These are phyloP conservation scores for Hypomecis punctinalis DNA, from an alignment of 2,888 invertebrate species.

Conservation along the genomic window DNA sequence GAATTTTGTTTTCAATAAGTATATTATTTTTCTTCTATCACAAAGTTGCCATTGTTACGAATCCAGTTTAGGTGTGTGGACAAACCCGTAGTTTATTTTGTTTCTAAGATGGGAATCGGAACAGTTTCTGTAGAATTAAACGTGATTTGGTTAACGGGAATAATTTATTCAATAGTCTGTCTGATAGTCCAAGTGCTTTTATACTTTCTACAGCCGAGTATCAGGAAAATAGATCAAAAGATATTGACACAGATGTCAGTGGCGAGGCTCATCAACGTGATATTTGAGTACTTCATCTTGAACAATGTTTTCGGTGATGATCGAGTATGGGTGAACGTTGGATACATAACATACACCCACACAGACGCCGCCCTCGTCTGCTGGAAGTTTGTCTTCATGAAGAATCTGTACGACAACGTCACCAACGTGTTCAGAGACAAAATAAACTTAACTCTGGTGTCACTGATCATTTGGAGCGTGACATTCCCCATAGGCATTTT, in stretches of 20 bases:
- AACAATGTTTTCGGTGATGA: conserved; percentile 8
- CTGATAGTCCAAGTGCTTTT: conserved; percentile 53
- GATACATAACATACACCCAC: conserved; percentile 51
- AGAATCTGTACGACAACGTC: conserved; percentile 65
- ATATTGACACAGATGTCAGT: conserved; percentile 59
- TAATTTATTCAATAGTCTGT: neutral
- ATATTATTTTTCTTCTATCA: too few relatives aligned
- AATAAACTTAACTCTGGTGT: conserved; percentile 14
- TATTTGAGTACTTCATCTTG: conserved; percentile 52
- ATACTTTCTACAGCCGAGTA: conserved; percentile 43
- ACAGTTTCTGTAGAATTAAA: neutral
- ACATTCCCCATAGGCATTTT: neutral
- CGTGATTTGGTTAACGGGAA: neutral
- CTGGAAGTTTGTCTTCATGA: conserved; percentile 68
- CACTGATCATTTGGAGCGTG: neutral
- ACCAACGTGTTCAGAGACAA: conserved; percentile 42
- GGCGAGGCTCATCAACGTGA: conserved; percentile 57
- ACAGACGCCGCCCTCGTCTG: conserved; percentile 58
- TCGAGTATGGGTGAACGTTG: conserved; percentile 22
- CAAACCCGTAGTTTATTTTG: too few relatives aligned
- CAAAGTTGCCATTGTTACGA: too few relatives aligned
- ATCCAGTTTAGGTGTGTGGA: too few relatives aligned
- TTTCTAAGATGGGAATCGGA: neutral
- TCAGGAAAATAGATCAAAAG: conserved; percentile 63
- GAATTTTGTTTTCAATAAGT: too few relatives aligned